These are phyloP conservation scores for Spodoptera picta DNA, from an alignment of 2,888 invertebrate species.

Conservation along the genomic window DNA sequence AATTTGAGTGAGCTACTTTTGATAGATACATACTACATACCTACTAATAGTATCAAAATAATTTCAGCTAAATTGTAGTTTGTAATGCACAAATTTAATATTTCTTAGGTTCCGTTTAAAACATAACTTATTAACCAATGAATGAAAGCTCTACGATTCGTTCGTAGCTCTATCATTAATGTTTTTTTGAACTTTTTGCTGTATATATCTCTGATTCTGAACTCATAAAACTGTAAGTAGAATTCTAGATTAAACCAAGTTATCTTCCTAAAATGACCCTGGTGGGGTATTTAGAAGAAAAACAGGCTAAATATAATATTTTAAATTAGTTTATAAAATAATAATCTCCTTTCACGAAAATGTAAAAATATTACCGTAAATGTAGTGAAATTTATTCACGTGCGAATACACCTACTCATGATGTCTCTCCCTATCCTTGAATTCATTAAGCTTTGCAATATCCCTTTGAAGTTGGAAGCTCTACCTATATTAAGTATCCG, in stretches of 20 bases:
- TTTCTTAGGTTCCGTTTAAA: too few species aligned
- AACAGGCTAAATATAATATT: slow-evolving; percentile 9
- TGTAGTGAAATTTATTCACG: not conserved
- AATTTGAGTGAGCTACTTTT: slow-evolving; percentile 13
- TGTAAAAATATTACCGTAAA: not conserved
- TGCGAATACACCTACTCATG: not conserved
- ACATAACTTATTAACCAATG: too few species aligned
- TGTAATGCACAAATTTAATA: too few species aligned
- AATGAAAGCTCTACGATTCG: too few species aligned
- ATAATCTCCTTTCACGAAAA: not conserved
- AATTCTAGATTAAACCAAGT: not conserved
- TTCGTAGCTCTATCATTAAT: too few species aligned
- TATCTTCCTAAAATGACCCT: slow-evolving; percentile 15
- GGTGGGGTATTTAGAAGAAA: slow-evolving; percentile 15
- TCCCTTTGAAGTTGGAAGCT: slow-evolving; percentile 9
- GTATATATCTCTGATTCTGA: slow-evolving; percentile 5
- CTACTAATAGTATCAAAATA: slow-evolving; percentile 8
- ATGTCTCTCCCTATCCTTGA: not conserved
- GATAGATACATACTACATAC: not conserved
- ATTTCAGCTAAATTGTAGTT: not conserved
- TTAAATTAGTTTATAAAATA: slow-evolving; percentile 2
- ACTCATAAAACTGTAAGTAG: slow-evolving; percentile 11
- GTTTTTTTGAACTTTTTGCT: too few species aligned
- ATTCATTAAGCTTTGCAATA: slow-evolving; percentile 8
- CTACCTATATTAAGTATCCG: not conserved